Evolutionary conservation across 2,797 vertebrate genomes (phyloP).

Genomic region (Hypotaenidia okinawae): DNA sequence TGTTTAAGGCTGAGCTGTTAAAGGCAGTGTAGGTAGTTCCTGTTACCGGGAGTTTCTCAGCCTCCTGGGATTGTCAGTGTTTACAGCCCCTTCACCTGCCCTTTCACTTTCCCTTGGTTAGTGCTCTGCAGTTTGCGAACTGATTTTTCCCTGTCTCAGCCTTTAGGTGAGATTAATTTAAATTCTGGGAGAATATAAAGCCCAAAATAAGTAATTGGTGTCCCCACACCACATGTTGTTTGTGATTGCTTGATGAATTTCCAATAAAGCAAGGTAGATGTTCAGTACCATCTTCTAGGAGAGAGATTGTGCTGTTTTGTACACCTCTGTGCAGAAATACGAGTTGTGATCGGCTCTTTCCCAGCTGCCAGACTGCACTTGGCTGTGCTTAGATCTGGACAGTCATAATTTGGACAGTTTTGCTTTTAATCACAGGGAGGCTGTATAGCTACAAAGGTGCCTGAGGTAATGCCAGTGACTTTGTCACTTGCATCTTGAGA

Average conservation of each 20-base stretch:
- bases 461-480: not conserved
- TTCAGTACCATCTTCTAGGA: not conserved
- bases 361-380: not conserved
- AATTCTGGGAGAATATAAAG: not conserved
- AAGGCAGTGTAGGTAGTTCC: too few relatives aligned
- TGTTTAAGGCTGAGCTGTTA: not conserved
- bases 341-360: not conserved
- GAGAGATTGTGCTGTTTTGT: not conserved
- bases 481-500: not conserved
- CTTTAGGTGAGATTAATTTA: not conserved
- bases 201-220: not conserved
- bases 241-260: not conserved
- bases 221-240: not conserved
- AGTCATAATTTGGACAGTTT: not conserved
- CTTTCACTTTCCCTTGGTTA: not conserved
- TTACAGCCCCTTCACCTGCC: not conserved
- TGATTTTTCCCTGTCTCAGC: not conserved
- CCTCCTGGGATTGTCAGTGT: not conserved
- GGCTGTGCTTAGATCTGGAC: not conserved
- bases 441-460: not conserved
- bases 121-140: not conserved
- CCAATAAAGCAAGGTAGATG: accelerated
- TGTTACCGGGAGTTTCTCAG: not conserved
- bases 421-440: not conserved
- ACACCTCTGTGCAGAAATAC: not conserved